Base-by-base conservation (phyloP, 2,888 invertebrate species). In the Stenodera caucasica region DNA sequence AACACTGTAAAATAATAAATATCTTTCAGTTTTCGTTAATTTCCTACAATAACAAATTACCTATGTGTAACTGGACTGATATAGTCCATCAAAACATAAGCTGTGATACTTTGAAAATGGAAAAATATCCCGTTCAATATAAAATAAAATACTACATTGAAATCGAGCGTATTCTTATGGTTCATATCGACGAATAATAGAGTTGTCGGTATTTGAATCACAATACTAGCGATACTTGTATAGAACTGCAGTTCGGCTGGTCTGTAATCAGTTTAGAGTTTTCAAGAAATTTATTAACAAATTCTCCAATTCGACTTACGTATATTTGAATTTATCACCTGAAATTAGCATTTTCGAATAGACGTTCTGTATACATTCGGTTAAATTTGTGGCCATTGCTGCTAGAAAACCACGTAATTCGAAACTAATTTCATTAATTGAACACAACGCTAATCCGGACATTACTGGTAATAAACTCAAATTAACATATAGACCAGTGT, bases 51-150 rank as follows among this genome's bases (percentile, higher is more conserved):
- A 52, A 54, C 58, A 21, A 58, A 61, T 68, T 81, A 89, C 89
- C 89, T 88, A 75, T 91, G 90, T 29, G 91, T 91, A 14, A 91
- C 90, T 23, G 91, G 90, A 77, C 89, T 90, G 75, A 91, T 90
- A 73, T 89, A 90, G 74, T 88, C 88, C 88, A 91, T 90, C 64
- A 91, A 84, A 63, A 90, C 89, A 77, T 90, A 91, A 6, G 90
- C 90, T 49, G 89, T 88, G 72, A 91, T 89, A 76, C 89, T 90
- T 84, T 91, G 91, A 75, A 89, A 89, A 79, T 91, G 91, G 79
- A 90, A 91, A 79, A 89, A 90, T 30, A 90, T 75, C 56, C 91
- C 91, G 77, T 90, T 90, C 14, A 90, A 78, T 55, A 89, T 76
- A 73, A 88, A 86, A 64, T 85, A 85, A 45, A 84, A 77, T 26